Conservation (phyloP, 2,888 invertebrate genomes). For the Drosophila affinis region DNA sequence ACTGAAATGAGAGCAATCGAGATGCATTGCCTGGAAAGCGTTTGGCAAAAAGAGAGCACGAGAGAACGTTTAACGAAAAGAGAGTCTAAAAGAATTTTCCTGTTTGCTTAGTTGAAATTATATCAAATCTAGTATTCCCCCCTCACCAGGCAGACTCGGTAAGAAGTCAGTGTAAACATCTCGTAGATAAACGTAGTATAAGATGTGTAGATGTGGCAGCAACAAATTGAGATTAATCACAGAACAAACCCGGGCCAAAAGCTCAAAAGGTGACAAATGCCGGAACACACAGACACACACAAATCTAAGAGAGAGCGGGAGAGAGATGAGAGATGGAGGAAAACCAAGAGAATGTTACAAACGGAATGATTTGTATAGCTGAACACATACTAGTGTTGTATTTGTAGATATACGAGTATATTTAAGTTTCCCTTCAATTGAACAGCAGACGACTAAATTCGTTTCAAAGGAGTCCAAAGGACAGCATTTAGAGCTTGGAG, state of each 20-base stretch:
- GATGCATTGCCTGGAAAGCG: not conserved
- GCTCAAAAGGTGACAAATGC: conserved; percentile 72
- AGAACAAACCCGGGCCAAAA: conserved; percentile 54
- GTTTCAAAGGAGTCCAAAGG: conserved; percentile 40
- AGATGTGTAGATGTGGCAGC: conserved; percentile 26
- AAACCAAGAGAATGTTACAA: conserved; percentile 18
- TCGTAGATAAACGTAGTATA: not conserved
- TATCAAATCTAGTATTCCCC: conserved; percentile 11
- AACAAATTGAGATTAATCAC: conserved; percentile 73
- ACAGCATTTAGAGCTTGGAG: not conserved
- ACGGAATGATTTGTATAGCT: conserved; percentile 66
- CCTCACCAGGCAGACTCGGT: not conserved
- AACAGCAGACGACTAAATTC: conserved; percentile 53
- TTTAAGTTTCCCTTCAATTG: conserved; percentile 73
- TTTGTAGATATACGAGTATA: conserved; percentile 46
- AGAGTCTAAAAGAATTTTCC: not conserved
- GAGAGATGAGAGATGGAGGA: not conserved
- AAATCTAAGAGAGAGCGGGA: conserved; percentile 8
- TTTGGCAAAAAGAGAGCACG: not conserved
- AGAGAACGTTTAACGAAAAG: not conserved
- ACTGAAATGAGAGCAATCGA: not conserved
- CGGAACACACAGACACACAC: conserved; percentile 35
- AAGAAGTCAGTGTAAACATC: conserved; percentile 12
- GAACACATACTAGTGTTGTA: no score
- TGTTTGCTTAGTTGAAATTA: conserved; percentile 23